These are phyloP conservation scores for Rhegmatorhina hoffmannsi DNA, from an alignment of 2,113 vertebrate genomes.

Conservation along the genomic window DNA sequence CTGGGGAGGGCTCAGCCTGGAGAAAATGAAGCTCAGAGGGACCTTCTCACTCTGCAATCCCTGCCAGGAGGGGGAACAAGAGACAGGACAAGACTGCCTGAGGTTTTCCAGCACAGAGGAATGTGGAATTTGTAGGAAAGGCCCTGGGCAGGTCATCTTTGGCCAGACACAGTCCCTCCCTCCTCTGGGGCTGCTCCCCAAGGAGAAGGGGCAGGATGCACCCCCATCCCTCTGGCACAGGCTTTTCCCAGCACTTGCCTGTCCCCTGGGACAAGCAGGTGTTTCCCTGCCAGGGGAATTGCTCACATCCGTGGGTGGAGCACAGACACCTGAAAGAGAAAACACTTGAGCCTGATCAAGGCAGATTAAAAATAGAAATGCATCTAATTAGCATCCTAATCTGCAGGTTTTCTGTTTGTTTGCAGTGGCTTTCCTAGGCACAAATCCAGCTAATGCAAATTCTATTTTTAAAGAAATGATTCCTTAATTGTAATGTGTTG, in stretches of 20 bases:
- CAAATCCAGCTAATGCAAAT: conserved; percentile 63
- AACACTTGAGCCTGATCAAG: conserved; percentile 44
- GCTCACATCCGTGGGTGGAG: conserved; percentile 39
- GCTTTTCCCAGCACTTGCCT: background rate
- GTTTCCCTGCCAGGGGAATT: conserved; percentile 49
- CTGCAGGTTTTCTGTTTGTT: conserved; percentile 63
- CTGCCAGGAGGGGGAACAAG: background rate
- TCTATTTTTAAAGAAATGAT: conserved; percentile 12
- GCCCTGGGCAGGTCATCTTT: background rate
- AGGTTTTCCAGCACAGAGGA: background rate
- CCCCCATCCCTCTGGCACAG: background rate
- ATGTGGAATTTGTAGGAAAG: background rate
- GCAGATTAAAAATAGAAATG: conserved; percentile 65
- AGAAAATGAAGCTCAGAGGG: background rate
- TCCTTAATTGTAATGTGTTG: conserved; percentile 14
- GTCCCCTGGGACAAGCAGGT: conserved; percentile 60
- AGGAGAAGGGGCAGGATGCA: background rate
- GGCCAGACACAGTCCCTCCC: background rate
- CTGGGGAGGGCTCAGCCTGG: background rate
- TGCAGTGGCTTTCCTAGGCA: conserved; percentile 40
- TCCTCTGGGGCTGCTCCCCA: background rate
- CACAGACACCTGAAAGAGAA: conserved; percentile 65
- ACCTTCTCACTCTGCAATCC: background rate
- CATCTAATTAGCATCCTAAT: conserved; percentile 61
- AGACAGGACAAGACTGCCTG: background rate